These are phyloP conservation scores for Diadegma fenestrale DNA, from an alignment of 2,888 invertebrate genomes.

Conservation along the genomic window DNA sequence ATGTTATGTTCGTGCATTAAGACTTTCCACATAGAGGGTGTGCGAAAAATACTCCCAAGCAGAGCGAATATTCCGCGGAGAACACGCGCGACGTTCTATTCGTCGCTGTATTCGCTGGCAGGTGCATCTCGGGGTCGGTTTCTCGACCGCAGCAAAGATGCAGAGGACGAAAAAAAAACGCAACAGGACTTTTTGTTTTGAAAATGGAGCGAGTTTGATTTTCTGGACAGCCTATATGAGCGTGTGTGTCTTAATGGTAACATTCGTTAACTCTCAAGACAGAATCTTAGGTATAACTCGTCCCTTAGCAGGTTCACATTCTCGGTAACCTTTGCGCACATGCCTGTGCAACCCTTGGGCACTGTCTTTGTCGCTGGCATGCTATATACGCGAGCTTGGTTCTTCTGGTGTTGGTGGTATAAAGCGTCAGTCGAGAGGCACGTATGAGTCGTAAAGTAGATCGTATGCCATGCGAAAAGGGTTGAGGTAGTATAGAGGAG, in stretches of 20 bases:
- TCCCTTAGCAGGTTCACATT: conserved; percentile 50
- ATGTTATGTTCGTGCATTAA: conserved; percentile 13
- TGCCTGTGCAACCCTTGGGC: neutral
- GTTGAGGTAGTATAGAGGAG: neutral
- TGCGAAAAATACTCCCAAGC: neutral
- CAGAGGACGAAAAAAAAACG: neutral
- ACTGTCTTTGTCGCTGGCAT: neutral
- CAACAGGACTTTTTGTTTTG: neutral
- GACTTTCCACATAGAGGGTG: conserved; percentile 11
- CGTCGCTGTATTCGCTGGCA: neutral
- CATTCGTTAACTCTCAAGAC: conserved; percentile 40
- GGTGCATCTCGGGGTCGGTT: too few relatives aligned
- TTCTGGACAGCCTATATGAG: conserved; percentile 9
- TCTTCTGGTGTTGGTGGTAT: conserved; percentile 34
- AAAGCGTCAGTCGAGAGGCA: conserved; percentile 73
- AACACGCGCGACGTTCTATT: too few relatives aligned
- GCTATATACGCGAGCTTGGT: conserved; percentile 34
- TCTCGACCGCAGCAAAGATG: neutral
- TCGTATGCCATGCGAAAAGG: conserved; percentile 74
- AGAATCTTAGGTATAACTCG: conserved; percentile 43
- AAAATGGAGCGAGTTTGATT: neutral
- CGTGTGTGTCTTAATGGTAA: conserved; percentile 33
- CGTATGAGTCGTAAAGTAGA: conserved; percentile 82
- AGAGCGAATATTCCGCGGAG: too few relatives aligned
- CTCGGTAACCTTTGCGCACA: conserved; percentile 15